Evolutionary conservation across 2,888 invertebrate genomes (phyloP).

Genomic region (Xanthorhoe designata): DNA sequence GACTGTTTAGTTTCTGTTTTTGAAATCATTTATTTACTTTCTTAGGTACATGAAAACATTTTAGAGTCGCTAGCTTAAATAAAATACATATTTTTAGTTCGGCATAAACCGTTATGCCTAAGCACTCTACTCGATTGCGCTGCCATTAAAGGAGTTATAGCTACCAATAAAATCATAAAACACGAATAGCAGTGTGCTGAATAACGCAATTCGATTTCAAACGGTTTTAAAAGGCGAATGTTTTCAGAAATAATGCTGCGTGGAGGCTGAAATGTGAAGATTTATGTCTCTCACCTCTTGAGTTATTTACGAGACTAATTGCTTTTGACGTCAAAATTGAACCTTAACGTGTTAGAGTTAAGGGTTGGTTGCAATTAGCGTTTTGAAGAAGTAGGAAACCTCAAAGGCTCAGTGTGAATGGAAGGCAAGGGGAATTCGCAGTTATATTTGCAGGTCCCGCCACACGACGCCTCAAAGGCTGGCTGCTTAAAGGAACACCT

Average conservation of each 20-base stretch:
- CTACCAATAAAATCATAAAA: conserved; percentile 45
- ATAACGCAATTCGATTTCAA: conserved; percentile 47
- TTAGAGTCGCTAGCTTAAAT: conserved; percentile 1
- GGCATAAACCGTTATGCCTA: conserved; percentile 42
- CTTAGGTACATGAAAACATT: no score
- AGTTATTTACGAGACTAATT: conserved; percentile 63
- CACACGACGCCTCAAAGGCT: conserved; percentile 17
- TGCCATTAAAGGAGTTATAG: conserved; percentile 43
- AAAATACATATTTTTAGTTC: conserved; percentile 36
- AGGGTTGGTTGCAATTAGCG: conserved; percentile 46
- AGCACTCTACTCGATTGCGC: conserved; percentile 40
- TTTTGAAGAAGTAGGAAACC: conserved; percentile 40
- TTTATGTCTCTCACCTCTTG: conserved; percentile 59
- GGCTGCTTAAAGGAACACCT: conserved; percentile 1
- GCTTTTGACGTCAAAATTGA: conserved; percentile 50
- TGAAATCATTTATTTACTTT: no score
- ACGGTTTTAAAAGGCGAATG: conserved; percentile 47
- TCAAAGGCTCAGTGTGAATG: conserved; percentile 48
- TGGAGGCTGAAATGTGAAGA: conserved; percentile 56
- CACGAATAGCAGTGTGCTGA: conserved; percentile 41
- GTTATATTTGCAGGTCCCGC: background rate
- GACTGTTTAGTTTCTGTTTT: no score
- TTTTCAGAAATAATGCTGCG: conserved; percentile 55
- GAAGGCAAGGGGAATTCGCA: conserved; percentile 19
- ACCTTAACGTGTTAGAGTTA: conserved; percentile 47